Base-by-base conservation (phyloP, 2,888 invertebrate species). In the Drosophila fungiperda region DNA sequence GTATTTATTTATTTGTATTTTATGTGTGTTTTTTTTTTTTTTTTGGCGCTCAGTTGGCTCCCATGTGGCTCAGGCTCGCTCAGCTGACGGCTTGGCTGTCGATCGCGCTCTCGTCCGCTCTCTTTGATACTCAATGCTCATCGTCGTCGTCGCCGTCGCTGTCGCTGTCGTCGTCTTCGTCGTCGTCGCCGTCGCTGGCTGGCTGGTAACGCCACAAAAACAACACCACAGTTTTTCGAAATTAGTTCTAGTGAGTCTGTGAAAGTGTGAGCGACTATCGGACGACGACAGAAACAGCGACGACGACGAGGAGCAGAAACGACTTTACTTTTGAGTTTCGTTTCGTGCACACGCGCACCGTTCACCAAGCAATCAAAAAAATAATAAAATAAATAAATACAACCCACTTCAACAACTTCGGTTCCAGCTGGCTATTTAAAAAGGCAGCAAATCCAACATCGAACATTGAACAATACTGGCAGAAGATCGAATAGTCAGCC, bases 221-320 rank as follows among this genome's bases (percentile, higher is more conserved):
- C 88, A 92, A 90, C 90, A 87, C 87, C 80, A 80, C 78, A 87
- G 82, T 77, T 87, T 90, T 88, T 90, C 80, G 78, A 87, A 90
- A 91, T 92, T 91, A 92, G 92, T 92, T 92, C 92, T 92, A 92
- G 89, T 83, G 83, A 88, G 90, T 89, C 91, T 92, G 92, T 90
- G 92, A 92, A 92, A 92, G 92, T 91, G 91, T 91, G 87, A 90
- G 89, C 90, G 85, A 82, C 83, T 82, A 89, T 79, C 81, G 82
- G 82, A 80, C 84, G 75, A 73, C 70, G 58, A 53, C 71, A 61
- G 38, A 55, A 55, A 29, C 63, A 55, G 52, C 72, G 61, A 50
- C 64, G 49, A 73, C 63, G 59, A 66, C 70, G 70, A 74, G 66
- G 63, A 80, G 68, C 82, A 82, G 49, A 72, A 71, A 69, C 75